Base-by-base conservation (phyloP, 2,888 invertebrate genomes). In the Blastobasis lacticolella region DNA sequence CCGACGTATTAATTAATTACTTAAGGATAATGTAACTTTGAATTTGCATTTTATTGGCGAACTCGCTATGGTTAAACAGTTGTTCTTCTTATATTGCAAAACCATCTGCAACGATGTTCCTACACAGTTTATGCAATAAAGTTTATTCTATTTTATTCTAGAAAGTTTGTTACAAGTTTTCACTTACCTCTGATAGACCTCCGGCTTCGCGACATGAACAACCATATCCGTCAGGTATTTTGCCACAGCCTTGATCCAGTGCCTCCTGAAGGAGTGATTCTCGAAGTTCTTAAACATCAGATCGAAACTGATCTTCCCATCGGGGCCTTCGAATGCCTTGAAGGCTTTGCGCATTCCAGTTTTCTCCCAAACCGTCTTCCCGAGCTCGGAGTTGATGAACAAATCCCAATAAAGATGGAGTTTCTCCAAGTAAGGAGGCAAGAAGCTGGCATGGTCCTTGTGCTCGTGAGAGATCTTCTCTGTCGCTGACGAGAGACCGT, bases 231-330 rank as follows among this genome's bases (percentile, higher is more conserved):
- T 93, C 57, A 95, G 81, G 67, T 93, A 94, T 57, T 91, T 90
- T 1, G 95, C 93, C 6, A 94, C 90, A 5, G 92, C 90, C 63
- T 92, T 92, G 59, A 95, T 93, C 95, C 95, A 95, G 58, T 94
- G 91, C 48, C 94, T 90, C 57, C 95, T 91, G 66, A 95, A 93
- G 47, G 92, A 91, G 53, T 93, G 94, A 71, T 95, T 95, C 70
- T 95, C 94, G 60, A 96, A 91, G 61, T 93, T 92, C 64, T 93
- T 93, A 61, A 94, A 90, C 66, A 95, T 91, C 57, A 91, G 89
- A 46, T 92, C 92, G 62, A 94, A 94, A 67, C 92, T 92, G 54
- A 95, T 80, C 56, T 90, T 91, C 0, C 94, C 95, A 51, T 92
- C 89, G 1, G 91, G 88, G 37, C 93, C 92, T 4, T 90, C 89